Evolutionary conservation across 2,888 invertebrate genomes (phyloP).

Genomic region (Caenorhabditis becei): DNA sequence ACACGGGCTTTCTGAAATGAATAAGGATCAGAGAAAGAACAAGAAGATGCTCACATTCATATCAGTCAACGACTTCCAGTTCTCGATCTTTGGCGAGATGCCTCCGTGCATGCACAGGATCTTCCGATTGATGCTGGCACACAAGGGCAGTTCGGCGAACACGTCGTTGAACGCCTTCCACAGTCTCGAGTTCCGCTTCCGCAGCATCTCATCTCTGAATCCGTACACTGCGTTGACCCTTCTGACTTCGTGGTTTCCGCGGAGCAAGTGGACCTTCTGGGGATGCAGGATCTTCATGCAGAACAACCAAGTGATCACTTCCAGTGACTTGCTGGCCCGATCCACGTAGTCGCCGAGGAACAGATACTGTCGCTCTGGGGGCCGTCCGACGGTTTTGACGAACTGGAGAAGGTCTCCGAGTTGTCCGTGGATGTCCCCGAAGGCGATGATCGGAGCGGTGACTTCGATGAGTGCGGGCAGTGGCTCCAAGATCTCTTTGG

Average conservation of each 20-base stretch:
- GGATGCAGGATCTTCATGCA: conserved; percentile 70
- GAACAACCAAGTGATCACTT: conserved; percentile 71
- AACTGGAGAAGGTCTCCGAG: conserved; percentile 69
- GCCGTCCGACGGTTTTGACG: conserved; percentile 64
- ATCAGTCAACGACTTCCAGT: conserved; percentile 60
- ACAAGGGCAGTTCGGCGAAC: conserved; percentile 74
- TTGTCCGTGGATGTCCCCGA: conserved; percentile 74
- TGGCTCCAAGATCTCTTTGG: conserved; percentile 54
- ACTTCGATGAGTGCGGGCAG: conserved; percentile 64
- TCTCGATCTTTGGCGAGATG: conserved; percentile 72
- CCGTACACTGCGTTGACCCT: conserved; percentile 73
- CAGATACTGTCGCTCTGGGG: conserved; percentile 66
- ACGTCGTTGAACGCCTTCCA: conserved; percentile 70
- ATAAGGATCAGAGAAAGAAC: neutral
- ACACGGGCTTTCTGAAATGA: conserved; percentile 70
- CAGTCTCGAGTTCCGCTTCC: conserved; percentile 56
- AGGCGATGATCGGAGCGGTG: conserved; percentile 65
- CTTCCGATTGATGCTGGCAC: conserved; percentile 67
- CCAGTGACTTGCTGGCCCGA: conserved; percentile 69
- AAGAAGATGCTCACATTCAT: conserved; percentile 50
- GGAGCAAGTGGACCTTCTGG: conserved; percentile 65
- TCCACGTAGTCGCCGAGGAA: conserved; percentile 76
- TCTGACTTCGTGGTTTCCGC: conserved; percentile 74
- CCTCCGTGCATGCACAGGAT: conserved; percentile 78
- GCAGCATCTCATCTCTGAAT: conserved; percentile 67